Base-by-base conservation (phyloP, 2,797 vertebrate genomes). In the Sebastes itinus region DNA sequence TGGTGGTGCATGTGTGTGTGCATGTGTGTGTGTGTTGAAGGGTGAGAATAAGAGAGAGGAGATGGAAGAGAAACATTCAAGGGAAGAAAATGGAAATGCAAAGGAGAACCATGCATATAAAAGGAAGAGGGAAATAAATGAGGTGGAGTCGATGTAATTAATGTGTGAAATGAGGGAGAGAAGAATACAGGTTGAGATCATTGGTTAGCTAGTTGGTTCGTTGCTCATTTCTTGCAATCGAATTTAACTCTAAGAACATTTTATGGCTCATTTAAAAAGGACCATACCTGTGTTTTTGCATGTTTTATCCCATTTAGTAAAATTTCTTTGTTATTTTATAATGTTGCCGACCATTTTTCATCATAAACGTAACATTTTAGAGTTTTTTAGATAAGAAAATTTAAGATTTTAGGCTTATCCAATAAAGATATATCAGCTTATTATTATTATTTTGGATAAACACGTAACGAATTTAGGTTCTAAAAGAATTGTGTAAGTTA, bases 111-210 rank as follows among this genome's bases (percentile, higher is more conserved):
- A 28, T 85, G 81, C 83, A 80, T 23, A 74, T 27, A 4, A 28
- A 49, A 54, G 71, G 67, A 18, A 30, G 61, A 62, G 25, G 73
- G 49, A 30, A 54, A 54, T 55, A 6, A 61, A 73, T 28, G 46
- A 72, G 64, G 63, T 72, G 35, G 7, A 20, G 63, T 68, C 22
- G 54, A 75, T 86, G 78, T 83, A 23, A 75, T 70, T 68, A 8
- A 70, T 81, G 83, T 82, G 81, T 69, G 35, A 62, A 61, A 72
- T 4, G 70, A 72, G 58, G 9, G 38, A 56, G 4, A 72, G 60
- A 66, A 82, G 33, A 80, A 81, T n/a, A 86, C 10, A 88, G 60
- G 64, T 28, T 25, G 18, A 89, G 68, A 86, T 46, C 30, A 77
- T 35, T 54, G 18, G 32, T 91, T 83, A 81, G 71, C 16, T 67